Percentiles rank a stretch among this genome's conserved stretches.
These are phyloP conservation scores for Biston stratarius DNA, from an alignment of 2,888 invertebrate species.

Conservation along the genomic window DNA sequence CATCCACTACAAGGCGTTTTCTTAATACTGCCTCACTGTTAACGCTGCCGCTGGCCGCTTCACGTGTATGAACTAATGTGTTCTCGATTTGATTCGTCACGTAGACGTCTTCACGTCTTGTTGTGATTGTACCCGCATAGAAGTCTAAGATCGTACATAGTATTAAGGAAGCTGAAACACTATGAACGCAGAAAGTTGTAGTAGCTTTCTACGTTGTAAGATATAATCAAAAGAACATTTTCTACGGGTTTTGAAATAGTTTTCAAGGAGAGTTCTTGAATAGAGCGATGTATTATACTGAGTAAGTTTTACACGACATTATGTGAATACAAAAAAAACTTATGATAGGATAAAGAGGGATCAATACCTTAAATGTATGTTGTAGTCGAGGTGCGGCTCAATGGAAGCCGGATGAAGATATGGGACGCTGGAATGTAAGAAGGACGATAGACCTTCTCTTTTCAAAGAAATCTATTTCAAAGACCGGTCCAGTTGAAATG, in stretches of 20 bases:
- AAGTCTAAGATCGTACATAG: slow-evolving; percentile 60
- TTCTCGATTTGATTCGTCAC: slow-evolving; percentile 64
- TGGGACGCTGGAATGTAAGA: slow-evolving; percentile 25
- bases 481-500: slow-evolving; percentile 71
- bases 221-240: slow-evolving; percentile 63
- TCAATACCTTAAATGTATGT: slow-evolving; percentile 68
- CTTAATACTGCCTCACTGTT: slow-evolving; percentile 82
- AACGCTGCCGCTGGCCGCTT: slow-evolving; percentile 65
- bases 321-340: slow-evolving; percentile 65
- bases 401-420: slow-evolving; percentile 17
- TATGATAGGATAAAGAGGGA: slow-evolving; percentile 79
- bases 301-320: slow-evolving; percentile 56
- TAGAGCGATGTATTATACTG: slow-evolving; percentile 60
- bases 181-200: slow-evolving; percentile 55
- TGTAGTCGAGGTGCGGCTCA: slow-evolving; percentile 41
- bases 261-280: slow-evolving; percentile 62
- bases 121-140: slow-evolving; percentile 70
- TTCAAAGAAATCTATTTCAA: slow-evolving; percentile 77
- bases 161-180: slow-evolving; percentile 53
- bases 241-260: slow-evolving; percentile 82
- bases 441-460: slow-evolving; percentile 35
- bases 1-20: slow-evolving; percentile 96
- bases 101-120: slow-evolving; percentile 66
- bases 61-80: slow-evolving; percentile 65
- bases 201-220: slow-evolving; percentile 62